A percentile compares a stretch with the other conserved stretches of the same genome.
Evolutionary conservation across 1,140 invertebrate species (phyloP).

Genomic region (Pygmarrhopalites habei): DNA sequence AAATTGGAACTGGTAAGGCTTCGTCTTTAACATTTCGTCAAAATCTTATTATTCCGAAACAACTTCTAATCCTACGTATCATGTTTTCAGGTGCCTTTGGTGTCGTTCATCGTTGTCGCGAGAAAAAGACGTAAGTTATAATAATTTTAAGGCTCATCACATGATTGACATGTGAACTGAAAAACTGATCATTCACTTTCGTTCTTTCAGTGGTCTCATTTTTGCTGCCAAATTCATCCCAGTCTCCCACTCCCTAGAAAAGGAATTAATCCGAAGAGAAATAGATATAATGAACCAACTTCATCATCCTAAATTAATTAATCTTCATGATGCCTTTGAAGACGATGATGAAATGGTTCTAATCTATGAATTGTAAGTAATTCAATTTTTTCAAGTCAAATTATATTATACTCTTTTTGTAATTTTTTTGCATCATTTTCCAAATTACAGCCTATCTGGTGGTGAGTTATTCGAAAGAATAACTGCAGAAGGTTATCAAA

Average conservation of each 20-base stretch:
- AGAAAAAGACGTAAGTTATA: slow-evolving; percentile 63
- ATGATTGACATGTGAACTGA: neutral
- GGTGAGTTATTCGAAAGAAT: slow-evolving; percentile 98
- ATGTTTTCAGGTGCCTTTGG: slow-evolving; percentile 99
- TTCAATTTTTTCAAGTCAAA: neutral
- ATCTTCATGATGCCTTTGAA: slow-evolving; percentile 97
- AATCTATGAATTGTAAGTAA: slow-evolving; percentile 94
- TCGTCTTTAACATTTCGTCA: too few species aligned
- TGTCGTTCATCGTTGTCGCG: slow-evolving; percentile 93
- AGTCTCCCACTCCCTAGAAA: slow-evolving; percentile 89
- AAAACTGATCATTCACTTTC: neutral
- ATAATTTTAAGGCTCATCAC: too few species aligned
- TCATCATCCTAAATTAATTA: slow-evolving; percentile 94
- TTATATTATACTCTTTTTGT: too few species aligned
- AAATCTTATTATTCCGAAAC: too few species aligned
- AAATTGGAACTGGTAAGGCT: slow-evolving; percentile 97
- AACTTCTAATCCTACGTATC: too few species aligned
- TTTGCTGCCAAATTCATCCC: slow-evolving; percentile 99
- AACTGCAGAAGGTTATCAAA: slow-evolving; percentile 92
- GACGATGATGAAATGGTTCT: slow-evolving; percentile 99
- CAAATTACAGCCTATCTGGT: slow-evolving; percentile 73
- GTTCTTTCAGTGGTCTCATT: slow-evolving; percentile 62
- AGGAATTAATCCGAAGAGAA: slow-evolving; percentile 93
- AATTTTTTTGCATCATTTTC: slow-evolving; percentile 23
- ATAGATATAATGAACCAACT: slow-evolving; percentile 99